Conservation (phyloP, 2,797 vertebrate genomes). For the Bradypodion ventrale region DNA sequence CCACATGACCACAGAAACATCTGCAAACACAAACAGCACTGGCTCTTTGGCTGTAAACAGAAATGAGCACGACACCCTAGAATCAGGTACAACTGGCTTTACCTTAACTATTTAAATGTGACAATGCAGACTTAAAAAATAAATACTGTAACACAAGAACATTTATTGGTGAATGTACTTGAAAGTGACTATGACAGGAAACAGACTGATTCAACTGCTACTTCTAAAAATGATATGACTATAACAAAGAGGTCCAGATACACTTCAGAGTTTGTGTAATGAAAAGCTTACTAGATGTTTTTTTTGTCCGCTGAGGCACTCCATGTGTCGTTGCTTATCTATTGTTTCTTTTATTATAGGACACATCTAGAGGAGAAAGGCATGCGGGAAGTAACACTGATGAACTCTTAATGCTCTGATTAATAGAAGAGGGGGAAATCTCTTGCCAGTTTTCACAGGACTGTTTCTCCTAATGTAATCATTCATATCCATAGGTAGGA, state of each 20-base stretch:
- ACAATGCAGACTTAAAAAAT: too few species aligned
- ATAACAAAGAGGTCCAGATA: background rate
- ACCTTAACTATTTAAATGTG: too few species aligned
- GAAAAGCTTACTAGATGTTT: conserved; percentile 33
- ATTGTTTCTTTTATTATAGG: conserved; percentile 17
- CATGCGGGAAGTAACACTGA: conserved; percentile 52
- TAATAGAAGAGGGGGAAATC: conserved; percentile 44
- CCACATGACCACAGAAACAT: too few species aligned
- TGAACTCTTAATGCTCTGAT: conserved; percentile 41
- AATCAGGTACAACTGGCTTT: too few species aligned
- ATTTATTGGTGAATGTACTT: background rate
- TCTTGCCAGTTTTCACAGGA: conserved; percentile 56
- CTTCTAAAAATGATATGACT: background rate
- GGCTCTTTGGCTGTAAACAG: too few species aligned
- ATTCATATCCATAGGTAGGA: conserved; percentile 22
- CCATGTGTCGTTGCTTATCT: background rate
- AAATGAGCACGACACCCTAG: too few species aligned
- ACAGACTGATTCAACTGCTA: background rate
- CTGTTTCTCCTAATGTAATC: conserved; percentile 32
- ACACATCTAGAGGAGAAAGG: conserved; percentile 20
- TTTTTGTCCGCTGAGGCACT: conserved; percentile 27
- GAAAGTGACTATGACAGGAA: background rate
- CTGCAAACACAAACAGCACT: too few species aligned
- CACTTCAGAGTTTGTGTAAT: conserved; percentile 19
- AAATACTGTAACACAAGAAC: background rate